phyloP scores from a whole-genome alignment of 2,797 vertebrate species.

The Cetoscarus ocellatus region DNA sequence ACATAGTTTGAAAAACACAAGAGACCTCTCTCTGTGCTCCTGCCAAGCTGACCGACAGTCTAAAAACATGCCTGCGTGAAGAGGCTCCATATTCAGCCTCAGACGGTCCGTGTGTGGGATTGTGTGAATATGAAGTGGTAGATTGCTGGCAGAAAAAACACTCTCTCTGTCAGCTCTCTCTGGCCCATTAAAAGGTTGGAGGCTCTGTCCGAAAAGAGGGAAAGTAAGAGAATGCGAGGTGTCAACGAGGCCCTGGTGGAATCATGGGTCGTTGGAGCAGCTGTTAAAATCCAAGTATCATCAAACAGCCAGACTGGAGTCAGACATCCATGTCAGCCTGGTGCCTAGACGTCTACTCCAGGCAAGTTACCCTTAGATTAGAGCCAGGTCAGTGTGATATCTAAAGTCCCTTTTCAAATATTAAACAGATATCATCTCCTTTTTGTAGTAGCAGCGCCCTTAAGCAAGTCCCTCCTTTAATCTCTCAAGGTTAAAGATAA shows the following conservation, averaged over 20 bases:
- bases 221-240: slow-evolving; percentile 17
- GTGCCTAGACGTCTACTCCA: not conserved
- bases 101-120: slow-evolving; percentile 21
- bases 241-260: slow-evolving; percentile 14
- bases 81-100: slow-evolving; percentile 9
- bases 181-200: slow-evolving; percentile 20
- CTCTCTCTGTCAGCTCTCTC: slow-evolving; percentile 11
- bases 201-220: not conserved
- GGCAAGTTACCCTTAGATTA: not conserved
- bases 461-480: not conserved
- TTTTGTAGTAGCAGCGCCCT: not conserved
- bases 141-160: not conserved
- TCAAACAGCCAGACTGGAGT: slow-evolving; percentile 15
- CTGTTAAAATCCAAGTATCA: slow-evolving; percentile 12
- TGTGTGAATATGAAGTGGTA: slow-evolving; percentile 29
- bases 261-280: slow-evolving; percentile 8
- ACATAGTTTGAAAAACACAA: not conserved
- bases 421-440: not conserved
- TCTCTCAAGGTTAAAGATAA: too few relatives aligned
- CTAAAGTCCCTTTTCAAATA: not conserved
- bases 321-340: not conserved
- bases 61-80: slow-evolving; percentile 16
- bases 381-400: not conserved
- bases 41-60: slow-evolving; percentile 1
- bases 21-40: not conserved